phyloP scores from a whole-genome alignment of 2,113 vertebrate genomes.

The Macroglossus sobrinus region DNA sequence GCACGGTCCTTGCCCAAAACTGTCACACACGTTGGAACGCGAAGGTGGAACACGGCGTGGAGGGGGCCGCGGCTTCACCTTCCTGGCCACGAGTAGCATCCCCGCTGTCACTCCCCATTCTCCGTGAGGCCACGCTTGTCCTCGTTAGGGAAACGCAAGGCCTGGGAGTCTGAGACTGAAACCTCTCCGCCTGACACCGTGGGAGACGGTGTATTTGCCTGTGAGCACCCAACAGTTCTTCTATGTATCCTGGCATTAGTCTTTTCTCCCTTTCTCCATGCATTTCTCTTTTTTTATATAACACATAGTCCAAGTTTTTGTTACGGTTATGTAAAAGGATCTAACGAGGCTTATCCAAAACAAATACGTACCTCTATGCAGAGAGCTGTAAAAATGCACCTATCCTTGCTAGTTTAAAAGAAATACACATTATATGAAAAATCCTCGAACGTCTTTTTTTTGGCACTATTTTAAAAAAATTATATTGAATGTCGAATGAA shows the following conservation, averaged over 20 bases:
- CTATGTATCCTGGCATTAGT: too few species aligned
- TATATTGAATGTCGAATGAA: too few species aligned
- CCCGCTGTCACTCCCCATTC: accelerated
- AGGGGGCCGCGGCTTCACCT: background rate
- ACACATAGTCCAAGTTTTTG: too few species aligned
- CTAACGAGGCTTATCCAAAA: too few species aligned
- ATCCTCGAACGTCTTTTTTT: too few species aligned
- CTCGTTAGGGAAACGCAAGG: background rate
- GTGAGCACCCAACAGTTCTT: background rate
- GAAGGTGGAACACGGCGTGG: accelerated
- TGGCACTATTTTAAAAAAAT: too few species aligned
- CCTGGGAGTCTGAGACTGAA: background rate
- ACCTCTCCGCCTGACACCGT: background rate
- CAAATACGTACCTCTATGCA: too few species aligned
- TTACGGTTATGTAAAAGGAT: too few species aligned
- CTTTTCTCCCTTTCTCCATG: background rate
- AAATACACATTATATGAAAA: too few species aligned
- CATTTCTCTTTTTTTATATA: background rate
- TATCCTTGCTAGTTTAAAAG: too few species aligned
- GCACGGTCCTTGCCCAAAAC: accelerated
- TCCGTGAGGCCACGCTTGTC: background rate
- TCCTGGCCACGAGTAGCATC: accelerated
- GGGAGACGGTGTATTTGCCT: background rate
- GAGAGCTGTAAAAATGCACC: too few species aligned
- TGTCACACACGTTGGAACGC: too few species aligned